Evolutionary conservation across 2,113 vertebrate species (phyloP).

Genomic region (Sinocyclocheilus anophthalmus): DNA sequence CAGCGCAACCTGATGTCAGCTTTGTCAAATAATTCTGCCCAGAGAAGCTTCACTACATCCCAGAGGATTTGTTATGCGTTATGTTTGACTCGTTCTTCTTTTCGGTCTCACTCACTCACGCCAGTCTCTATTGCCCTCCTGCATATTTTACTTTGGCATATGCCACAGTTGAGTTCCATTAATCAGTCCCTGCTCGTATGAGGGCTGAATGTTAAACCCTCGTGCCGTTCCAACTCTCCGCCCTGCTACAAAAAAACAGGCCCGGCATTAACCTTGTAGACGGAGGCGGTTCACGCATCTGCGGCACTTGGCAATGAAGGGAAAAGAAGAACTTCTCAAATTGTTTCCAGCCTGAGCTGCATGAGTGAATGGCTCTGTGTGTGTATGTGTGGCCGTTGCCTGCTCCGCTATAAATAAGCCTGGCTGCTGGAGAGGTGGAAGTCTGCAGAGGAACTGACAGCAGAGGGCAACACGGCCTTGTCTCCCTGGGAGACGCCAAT

Average conservation of each 20-base stretch:
- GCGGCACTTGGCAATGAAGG: conserved; percentile 54
- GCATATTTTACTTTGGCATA: conserved; percentile 64
- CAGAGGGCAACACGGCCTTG: conserved; percentile 75
- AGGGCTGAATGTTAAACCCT: conserved; percentile 54
- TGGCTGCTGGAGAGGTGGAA: conserved; percentile 69
- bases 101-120: conserved; percentile 40
- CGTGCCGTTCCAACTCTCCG: conserved; percentile 48
- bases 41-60: conserved; percentile 29
- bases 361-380: conserved; percentile 34
- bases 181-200: conserved; percentile 64
- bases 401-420: conserved; percentile 74
- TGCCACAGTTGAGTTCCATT: conserved; percentile 69
- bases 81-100: conserved; percentile 34
- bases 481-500: conserved; percentile 64
- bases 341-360: conserved; percentile 41
- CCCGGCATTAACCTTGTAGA: conserved; percentile 61
- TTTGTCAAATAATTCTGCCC: conserved; percentile 11
- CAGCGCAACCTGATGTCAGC: conserved; percentile 8
- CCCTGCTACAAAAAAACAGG: conserved; percentile 17
- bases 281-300: conserved; percentile 44
- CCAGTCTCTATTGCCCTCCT: conserved; percentile 49
- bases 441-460: conserved; percentile 71
- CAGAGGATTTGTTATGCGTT: conserved; percentile 3
- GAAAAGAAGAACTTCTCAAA: conserved; percentile 41
- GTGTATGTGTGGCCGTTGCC: conserved; percentile 38